Conservation (phyloP, 2,888 invertebrate genomes). For the Callimorpha dominula region DNA sequence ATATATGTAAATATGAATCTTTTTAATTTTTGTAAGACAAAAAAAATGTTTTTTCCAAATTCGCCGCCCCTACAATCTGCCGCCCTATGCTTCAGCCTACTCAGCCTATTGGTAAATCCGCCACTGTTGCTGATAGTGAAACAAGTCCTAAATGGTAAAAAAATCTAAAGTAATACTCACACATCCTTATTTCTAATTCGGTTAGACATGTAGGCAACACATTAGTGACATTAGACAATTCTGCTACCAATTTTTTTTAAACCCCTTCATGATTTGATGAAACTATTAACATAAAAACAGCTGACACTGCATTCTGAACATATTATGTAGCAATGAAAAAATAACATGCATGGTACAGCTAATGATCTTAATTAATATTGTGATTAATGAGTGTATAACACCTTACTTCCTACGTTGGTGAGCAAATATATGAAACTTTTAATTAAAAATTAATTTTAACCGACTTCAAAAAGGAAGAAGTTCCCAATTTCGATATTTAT, state of each 20-base stretch:
- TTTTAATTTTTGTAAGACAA: too few species aligned
- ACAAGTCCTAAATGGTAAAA: conserved; percentile 15
- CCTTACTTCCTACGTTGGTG: too few species aligned
- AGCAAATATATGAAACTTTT: too few species aligned
- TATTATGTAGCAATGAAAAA: neutral
- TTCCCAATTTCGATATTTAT: too few species aligned
- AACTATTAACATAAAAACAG: conserved; percentile 7
- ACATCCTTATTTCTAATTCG: conserved; percentile 80
- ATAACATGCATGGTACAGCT: conserved; percentile 6
- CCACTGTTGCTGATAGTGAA: neutral
- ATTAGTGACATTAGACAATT: conserved; percentile 54
- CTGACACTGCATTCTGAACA: neutral
- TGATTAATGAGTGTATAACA: too few species aligned
- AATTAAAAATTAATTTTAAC: too few species aligned
- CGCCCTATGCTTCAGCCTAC: too few species aligned
- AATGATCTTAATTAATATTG: neutral
- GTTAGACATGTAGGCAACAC: conserved; percentile 76
- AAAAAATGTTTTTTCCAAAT: too few species aligned
- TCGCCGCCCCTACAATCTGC: too few species aligned
- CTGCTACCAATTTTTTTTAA: conserved; percentile 28
- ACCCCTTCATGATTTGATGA: conserved; percentile 8
- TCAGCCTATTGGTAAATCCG: too few species aligned
- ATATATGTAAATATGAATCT: too few species aligned
- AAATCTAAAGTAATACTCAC: conserved; percentile 67
- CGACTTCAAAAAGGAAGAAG: too few species aligned